Conservation (phyloP, 2,888 invertebrate species). For the Physocephala rufipes region DNA sequence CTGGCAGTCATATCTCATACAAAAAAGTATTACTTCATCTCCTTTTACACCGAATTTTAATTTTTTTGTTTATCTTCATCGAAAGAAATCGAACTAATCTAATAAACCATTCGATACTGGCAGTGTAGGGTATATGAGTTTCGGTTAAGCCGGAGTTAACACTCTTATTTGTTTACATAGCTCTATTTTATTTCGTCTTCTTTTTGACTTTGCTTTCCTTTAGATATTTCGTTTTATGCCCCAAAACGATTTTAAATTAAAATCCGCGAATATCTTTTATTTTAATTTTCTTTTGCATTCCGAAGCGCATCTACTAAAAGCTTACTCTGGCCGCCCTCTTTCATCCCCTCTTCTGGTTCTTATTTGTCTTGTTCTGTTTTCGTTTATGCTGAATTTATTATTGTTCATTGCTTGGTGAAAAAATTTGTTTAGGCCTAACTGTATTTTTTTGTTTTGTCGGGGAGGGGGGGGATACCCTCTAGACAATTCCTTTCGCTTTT, state of each 20-base stretch:
- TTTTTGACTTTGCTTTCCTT: background rate
- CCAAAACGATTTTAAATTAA: slow-evolving; percentile 34
- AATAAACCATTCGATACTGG: no score
- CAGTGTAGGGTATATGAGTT: no score
- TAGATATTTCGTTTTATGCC: slow-evolving; percentile 16
- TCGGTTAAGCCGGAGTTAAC: background rate
- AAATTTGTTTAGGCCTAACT: no score
- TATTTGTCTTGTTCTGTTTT: slow-evolving; percentile 6
- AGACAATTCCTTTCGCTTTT: no score
- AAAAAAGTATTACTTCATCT: no score
- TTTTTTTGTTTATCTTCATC: no score
- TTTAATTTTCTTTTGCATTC: slow-evolving; percentile 15
- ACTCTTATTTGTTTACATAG: background rate
- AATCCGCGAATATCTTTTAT: slow-evolving; percentile 33
- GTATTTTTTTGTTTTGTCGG: no score
- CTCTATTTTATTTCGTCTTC: background rate
- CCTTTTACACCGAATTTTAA: no score
- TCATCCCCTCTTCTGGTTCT: background rate
- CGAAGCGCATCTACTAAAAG: background rate
- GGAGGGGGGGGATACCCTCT: no score
- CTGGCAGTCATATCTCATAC: no score
- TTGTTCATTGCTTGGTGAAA: slow-evolving; percentile 1
- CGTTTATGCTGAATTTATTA: background rate
- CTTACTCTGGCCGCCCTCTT: slow-evolving; percentile 2
- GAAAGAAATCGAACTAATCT: no score